Conservation (phyloP, 1,140 invertebrate species). For the Saxidomus purpurata region DNA sequence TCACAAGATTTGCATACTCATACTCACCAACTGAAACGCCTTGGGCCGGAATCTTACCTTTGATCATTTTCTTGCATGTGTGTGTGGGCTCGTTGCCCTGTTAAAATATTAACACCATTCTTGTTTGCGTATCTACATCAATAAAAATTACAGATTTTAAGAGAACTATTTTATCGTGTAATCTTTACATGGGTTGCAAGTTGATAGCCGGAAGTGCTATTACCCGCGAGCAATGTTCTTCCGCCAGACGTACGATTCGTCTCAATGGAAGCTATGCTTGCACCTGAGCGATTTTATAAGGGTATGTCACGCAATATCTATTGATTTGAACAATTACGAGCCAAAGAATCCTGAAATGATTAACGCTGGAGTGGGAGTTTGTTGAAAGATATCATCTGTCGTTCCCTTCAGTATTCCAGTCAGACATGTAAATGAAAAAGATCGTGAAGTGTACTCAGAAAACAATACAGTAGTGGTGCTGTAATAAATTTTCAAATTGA, state of each 20-base stretch:
- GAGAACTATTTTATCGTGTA: not conserved
- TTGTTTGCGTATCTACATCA: too few species aligned
- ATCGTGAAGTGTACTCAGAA: too few species aligned
- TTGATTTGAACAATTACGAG: constrained; percentile 31
- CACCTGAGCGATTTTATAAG: constrained; percentile 39
- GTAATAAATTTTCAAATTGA: too few species aligned
- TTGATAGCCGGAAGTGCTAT: constrained; percentile 3
- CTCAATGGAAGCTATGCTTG: not conserved
- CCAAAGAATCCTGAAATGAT: not conserved
- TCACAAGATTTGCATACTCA: too few species aligned
- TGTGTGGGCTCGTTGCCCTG: too few species aligned
- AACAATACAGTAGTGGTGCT: too few species aligned
- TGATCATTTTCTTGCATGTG: too few species aligned
- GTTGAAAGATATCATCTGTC: not conserved
- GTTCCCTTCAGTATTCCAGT: not conserved
- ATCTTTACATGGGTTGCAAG: not conserved
- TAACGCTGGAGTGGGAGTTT: not conserved
- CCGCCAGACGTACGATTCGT: constrained; percentile 6
- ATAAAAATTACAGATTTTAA: too few species aligned
- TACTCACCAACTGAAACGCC: too few species aligned
- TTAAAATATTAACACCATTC: too few species aligned
- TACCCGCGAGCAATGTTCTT: constrained; percentile 8
- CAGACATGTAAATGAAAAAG: not conserved
- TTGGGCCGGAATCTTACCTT: too few species aligned
- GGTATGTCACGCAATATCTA: constrained; percentile 37